Evolutionary conservation across 2,113 vertebrate species (phyloP).

Genomic region (Pantherophis guttatus): DNA sequence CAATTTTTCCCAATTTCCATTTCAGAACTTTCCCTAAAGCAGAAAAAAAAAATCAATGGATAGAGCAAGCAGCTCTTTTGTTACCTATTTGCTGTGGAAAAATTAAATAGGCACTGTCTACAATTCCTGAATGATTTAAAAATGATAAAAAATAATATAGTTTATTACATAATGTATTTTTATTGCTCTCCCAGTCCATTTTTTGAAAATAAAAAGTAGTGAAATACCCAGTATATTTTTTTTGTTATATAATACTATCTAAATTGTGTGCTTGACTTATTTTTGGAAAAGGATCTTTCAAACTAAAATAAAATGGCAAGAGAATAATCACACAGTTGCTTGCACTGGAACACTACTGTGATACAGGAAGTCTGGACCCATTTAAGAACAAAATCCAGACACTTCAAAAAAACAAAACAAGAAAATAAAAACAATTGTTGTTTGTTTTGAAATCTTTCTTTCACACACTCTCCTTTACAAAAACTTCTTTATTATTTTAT

Average conservation of each 20-base stretch:
- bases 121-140: constrained; percentile 9
- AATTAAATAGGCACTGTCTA: background rate
- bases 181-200: constrained; percentile 12
- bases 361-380: constrained; percentile 12
- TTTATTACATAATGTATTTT: constrained; percentile 14
- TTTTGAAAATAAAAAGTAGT: constrained; percentile 6
- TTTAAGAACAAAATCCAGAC: constrained; percentile 24
- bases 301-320: background rate
- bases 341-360: background rate
- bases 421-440: constrained; percentile 1
- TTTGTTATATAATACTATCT: constrained; percentile 3
- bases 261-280: background rate
- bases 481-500: background rate
- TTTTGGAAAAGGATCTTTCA: constrained; percentile 3
- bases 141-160: background rate
- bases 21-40: background rate
- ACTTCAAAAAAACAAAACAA: background rate
- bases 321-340: constrained; percentile 12
- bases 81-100: background rate
- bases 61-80: background rate
- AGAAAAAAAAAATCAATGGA: background rate
- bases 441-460: background rate
- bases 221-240: background rate
- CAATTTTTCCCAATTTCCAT: background rate
- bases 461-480: background rate